Base-by-base conservation (phyloP, 2,888 invertebrate genomes). In the Listrodromus nycthemerus region DNA sequence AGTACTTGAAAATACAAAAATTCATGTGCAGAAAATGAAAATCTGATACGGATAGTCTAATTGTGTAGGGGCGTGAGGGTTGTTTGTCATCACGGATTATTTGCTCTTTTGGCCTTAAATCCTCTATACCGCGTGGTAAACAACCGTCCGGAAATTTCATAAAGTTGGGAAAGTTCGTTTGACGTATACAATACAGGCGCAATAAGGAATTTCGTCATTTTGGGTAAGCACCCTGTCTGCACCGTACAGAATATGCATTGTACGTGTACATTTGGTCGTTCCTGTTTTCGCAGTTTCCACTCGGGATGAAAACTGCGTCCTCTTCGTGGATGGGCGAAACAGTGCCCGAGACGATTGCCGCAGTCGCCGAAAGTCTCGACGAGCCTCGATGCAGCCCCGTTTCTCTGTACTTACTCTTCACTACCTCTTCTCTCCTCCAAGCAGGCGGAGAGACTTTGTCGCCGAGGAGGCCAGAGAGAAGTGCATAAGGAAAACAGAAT, bases 271-370 rank as follows among this genome's bases (percentile, higher is more conserved):
- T 67, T 71, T n/a, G 67, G 67, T 67, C 75, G 61, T 61, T 37
- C 48, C 74, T 80, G 75, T 75, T 80, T 75, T 69, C 63, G 63
- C n/a, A n/a, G n/a, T n/a, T 63, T 75, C 24, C 63, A 67, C 75
- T 69, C 69, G 58, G 75, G 74, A 80, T 75, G 80, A 75, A 16
- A 80, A 80, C 69, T 80, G 69, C 48, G 63, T 69, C 63, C 61
- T 55, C 27, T 1, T 30, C 52, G 41, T 30, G 67, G 33, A 70
- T 41, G 69, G 69, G 61, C 70, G 61, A 61, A 50, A 61, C 67
- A 61, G 45, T n/a, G 30, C 70, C 69, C 75, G 41, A 70, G 69
- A 70, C 63, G 78, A 78, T 78, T 70, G 78, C 58, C 78, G 41
- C 50, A 48, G 58, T 74, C 65, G 74, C 33, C 61, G 65, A 24